phyloP scores from a whole-genome alignment of 2,888 invertebrate genomes.

The Acanthosepion lycidas region DNA sequence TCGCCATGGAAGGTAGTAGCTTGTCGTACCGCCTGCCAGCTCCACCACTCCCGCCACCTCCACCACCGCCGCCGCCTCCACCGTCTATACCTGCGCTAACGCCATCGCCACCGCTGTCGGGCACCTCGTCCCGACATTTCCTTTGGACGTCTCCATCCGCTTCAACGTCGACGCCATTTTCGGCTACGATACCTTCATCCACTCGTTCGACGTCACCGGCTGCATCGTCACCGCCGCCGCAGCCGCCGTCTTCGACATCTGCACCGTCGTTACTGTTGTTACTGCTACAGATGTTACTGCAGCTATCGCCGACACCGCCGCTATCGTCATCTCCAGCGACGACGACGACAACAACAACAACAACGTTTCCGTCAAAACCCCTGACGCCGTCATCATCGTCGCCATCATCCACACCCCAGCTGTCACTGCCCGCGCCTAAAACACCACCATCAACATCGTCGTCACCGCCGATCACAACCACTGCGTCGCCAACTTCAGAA shows the following conservation, averaged over 20 bases:
- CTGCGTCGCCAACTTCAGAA: background rate
- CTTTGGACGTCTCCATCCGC: background rate
- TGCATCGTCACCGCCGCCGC: background rate
- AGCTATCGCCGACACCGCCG: background rate
- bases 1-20: background rate
- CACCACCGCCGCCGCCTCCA: background rate
- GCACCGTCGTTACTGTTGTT: background rate
- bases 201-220: background rate
- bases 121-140: background rate
- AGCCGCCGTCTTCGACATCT: background rate
- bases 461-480: background rate
- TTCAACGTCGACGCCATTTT: background rate
- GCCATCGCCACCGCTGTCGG: background rate
- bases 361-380: background rate
- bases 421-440: background rate
- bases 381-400: background rate
- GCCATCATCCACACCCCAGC: background rate
- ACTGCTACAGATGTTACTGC: background rate
- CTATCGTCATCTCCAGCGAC: background rate
- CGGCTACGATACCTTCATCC: background rate
- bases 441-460: background rate
- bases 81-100: background rate
- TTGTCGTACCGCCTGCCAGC: background rate
- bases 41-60: background rate
- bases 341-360: background rate